Base-by-base conservation (phyloP, 2,888 invertebrate species). In the Cephus spinipes region DNA sequence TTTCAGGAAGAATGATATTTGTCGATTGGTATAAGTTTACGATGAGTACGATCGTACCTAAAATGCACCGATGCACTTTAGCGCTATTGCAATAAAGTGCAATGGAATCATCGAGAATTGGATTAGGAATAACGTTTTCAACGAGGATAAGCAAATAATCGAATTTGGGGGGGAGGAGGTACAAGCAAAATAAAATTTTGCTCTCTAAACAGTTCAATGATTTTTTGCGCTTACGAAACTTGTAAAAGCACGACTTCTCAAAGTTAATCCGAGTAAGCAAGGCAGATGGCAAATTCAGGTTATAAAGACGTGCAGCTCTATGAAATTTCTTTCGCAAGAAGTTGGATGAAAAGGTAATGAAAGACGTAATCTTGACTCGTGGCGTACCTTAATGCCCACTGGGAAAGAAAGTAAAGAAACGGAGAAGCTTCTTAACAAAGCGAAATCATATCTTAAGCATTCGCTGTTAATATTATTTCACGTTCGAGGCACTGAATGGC, bases 91-190 rank as follows among this genome's bases (percentile, higher is more conserved):
- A 31, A 36, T 32, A 30, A 73, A 69, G 30, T 55, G 23, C 11
- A 69, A 76, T n/a, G 4, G 15, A 69, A 75, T 75, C 34, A 75
- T 78, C 71, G 68, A 40, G 55, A 15, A 55, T 6, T 23, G 15
- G 23, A 55, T 9, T 23, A 2, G 9, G 55, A 0, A 55, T 23
- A 40, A 6, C 6, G 9, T 23, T 23, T 23, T 55, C 9, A 0
- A 23, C 2, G 15, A 23, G 6, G 9, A 23, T 9, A 2, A 55
- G 23, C 9, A 23, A 23, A 23, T 23, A 23, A 9, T 23, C 0
- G 23, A 23, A 1, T 55, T 55, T 23, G 23, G 9, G 2, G 2
- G 1, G 23, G 0, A 23, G 11, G 0, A 12, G 0, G 0, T 35
- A 35, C 3, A 35, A 35, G 35, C 3, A 35, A 35, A 35, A 35